Percentiles rank a stretch among this genome's conserved stretches.
Conservation (phyloP, 2,888 invertebrate species). For the Dicyrtoma fusca region DNA sequence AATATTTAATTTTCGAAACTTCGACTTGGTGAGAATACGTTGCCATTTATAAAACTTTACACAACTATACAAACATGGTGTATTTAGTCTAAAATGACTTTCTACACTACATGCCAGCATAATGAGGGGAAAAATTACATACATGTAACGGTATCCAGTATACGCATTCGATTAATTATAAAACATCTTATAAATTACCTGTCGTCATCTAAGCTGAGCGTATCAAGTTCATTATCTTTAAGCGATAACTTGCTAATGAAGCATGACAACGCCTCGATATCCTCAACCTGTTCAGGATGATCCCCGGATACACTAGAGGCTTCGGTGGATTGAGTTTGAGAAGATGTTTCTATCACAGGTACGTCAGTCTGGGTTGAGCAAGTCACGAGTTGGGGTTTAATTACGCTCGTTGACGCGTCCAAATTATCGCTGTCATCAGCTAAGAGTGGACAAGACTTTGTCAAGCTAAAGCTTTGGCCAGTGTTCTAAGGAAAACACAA, state of each 20-base stretch:
- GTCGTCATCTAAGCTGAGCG: slow-evolving; percentile 51
- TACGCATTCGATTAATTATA: background rate
- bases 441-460: slow-evolving; percentile 36
- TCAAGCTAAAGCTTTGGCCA: slow-evolving; percentile 25
- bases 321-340: background rate
- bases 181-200: slow-evolving; percentile 38
- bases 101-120: no score
- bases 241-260: slow-evolving; percentile 10
- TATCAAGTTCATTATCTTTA: slow-evolving; percentile 46
- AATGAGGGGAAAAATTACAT: no score
- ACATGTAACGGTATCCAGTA: no score
- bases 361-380: slow-evolving; percentile 35
- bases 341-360: slow-evolving; percentile 26
- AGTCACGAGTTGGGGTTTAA: slow-evolving; percentile 26
- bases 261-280: slow-evolving; percentile 14
- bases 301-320: slow-evolving; percentile 1
- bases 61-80: no score
- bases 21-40: no score
- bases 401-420: background rate
- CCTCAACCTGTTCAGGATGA: background rate
- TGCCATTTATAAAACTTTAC: no score
- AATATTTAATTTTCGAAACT: no score
- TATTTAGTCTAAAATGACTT: no score
- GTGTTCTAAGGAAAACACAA: slow-evolving; percentile 13
- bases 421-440: slow-evolving; percentile 14